phyloP scores from a whole-genome alignment of 1,140 invertebrate species.

The Drosophila sucinea region DNA sequence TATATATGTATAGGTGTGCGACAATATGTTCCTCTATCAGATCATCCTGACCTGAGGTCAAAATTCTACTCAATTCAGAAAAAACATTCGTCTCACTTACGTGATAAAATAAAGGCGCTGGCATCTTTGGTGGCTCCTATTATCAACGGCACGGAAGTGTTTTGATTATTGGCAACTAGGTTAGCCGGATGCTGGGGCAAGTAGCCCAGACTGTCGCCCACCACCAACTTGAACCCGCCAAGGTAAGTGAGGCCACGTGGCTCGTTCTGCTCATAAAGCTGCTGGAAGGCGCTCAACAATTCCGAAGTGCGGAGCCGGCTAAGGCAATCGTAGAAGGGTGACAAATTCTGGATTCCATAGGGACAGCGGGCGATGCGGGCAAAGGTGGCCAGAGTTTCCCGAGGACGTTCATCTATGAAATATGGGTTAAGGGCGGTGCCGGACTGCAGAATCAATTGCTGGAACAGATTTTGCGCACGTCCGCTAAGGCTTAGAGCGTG shows the following conservation, averaged over 20 bases:
- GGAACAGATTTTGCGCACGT: conserved; percentile 56
- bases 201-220: conserved; percentile 70
- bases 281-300: conserved; percentile 53
- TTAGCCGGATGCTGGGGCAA: conserved; percentile 60
- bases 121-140: conserved; percentile 73
- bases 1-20: no score
- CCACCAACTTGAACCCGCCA: conserved; percentile 75
- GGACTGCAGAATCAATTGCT: conserved; percentile 76
- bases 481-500: conserved; percentile 83
- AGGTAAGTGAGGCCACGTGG: conserved; percentile 44
- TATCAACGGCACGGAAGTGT: conserved; percentile 54
- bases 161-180: conserved; percentile 49
- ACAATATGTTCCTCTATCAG: background rate
- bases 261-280: conserved; percentile 64
- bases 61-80: background rate
- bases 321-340: conserved; percentile 58
- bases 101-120: conserved; percentile 74
- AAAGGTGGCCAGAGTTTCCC: conserved; percentile 59
- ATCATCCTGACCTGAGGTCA: background rate
- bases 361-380: conserved; percentile 66
- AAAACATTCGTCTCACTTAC: conserved; percentile 45
- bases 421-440: conserved; percentile 79
- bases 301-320: conserved; percentile 57
- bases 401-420: conserved; percentile 65
- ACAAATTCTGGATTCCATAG: conserved; percentile 16